Percentiles rank a stretch among this genome's conserved stretches.
Conservation (phyloP, 2,797 vertebrate species). For the Eupleurogrammus muticus region DNA sequence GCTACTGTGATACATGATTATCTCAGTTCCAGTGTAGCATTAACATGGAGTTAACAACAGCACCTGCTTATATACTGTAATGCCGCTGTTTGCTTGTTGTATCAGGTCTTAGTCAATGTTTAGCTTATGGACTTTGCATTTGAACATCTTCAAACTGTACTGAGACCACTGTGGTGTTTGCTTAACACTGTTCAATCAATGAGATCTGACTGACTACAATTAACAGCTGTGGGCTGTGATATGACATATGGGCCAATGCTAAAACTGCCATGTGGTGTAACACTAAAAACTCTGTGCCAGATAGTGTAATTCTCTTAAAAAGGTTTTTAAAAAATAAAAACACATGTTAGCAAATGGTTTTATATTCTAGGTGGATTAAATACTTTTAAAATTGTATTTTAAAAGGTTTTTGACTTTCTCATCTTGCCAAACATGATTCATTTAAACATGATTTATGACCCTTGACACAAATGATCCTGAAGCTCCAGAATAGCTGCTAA, state of each 20-base stretch:
- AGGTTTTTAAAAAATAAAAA: too few relatives aligned
- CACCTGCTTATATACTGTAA: conserved; percentile 37
- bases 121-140: conserved; percentile 46
- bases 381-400: too few relatives aligned
- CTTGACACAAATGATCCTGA: too few relatives aligned
- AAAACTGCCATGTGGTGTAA: too few relatives aligned
- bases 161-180: background rate
- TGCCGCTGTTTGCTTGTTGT: conserved; percentile 15
- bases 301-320: too few relatives aligned
- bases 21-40: conserved; percentile 23
- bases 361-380: too few relatives aligned
- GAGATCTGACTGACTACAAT: background rate
- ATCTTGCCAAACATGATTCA: too few relatives aligned
- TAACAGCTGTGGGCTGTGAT: background rate
- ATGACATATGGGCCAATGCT: background rate
- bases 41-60: conserved; percentile 17
- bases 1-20: conserved; percentile 1
- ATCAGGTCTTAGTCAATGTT: conserved; percentile 38
- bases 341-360: too few relatives aligned
- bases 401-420: too few relatives aligned
- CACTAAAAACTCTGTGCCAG: too few relatives aligned
- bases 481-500: too few relatives aligned
- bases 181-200: background rate
- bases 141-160: conserved; percentile 2
- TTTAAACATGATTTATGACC: too few relatives aligned